Evolutionary conservation across 1,140 invertebrate species (phyloP).

Genomic region (Lepeophtheirus salmonis): DNA sequence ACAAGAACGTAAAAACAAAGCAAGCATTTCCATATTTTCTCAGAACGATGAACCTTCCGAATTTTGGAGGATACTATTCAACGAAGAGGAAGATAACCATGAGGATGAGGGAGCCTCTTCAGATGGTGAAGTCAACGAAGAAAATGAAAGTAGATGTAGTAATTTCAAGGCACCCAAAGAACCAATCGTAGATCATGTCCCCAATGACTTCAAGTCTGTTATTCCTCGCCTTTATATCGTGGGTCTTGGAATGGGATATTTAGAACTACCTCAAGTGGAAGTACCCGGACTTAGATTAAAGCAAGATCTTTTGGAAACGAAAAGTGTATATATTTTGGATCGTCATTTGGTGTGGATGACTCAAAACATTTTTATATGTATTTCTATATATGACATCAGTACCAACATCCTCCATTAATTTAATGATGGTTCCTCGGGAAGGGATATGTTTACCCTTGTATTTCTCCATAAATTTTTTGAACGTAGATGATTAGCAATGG

Average conservation of each 20-base stretch:
- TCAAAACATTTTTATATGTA: too few species aligned
- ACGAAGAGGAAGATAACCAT: conserved; percentile 24
- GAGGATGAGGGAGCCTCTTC: conserved; percentile 25
- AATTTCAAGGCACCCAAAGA: neutral
- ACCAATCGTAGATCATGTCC: conserved; percentile 50
- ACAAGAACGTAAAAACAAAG: conserved; percentile 86
- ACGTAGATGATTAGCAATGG: too few species aligned
- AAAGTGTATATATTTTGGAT: conserved; percentile 95
- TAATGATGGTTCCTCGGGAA: too few species aligned
- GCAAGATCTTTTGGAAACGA: conserved; percentile 58
- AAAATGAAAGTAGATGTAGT: too few species aligned
- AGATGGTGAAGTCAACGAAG: conserved; percentile 21
- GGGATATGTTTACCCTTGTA: too few species aligned
- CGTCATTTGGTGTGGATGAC: conserved; percentile 74
- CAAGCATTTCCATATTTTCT: conserved; percentile 65
- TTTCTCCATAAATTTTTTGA: too few species aligned
- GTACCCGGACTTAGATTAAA: conserved; percentile 51
- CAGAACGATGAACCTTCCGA: conserved; percentile 61
- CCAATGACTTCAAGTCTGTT: conserved; percentile 50
- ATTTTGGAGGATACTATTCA: conserved; percentile 53
- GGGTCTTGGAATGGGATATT: conserved; percentile 86
- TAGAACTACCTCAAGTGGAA: conserved; percentile 79
- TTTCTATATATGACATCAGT: too few species aligned
- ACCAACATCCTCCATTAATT: too few species aligned
- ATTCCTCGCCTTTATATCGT: conserved; percentile 79